Base-by-base conservation (phyloP, 2,888 invertebrate genomes). In the Protonemura montana region DNA sequence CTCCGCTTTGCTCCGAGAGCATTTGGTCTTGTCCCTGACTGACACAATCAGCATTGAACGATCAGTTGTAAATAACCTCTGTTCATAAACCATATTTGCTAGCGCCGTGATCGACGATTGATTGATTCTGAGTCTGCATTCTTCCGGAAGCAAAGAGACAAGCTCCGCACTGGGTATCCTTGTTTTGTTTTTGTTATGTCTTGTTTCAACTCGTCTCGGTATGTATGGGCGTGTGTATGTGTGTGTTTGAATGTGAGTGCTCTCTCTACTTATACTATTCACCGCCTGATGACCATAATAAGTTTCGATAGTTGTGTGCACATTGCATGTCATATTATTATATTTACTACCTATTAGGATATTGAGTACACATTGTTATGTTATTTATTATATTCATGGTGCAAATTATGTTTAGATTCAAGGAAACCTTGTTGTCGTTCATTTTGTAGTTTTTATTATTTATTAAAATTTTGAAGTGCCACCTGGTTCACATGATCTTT, bases 181-280 rank as follows among this genome's bases (percentile, higher is more conserved):
- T 78, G 78, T 78, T 78, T 27, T 78, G 78, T 78, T 78, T 78
- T 78, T 78, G 78, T 26, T 78, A 78, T 28, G 78, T 27, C 78
- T 78, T 78, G 6, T 59, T 59, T 59, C 59, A 7, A 59, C 59
- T 78, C 78, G 27, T 78, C 78, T 78, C 27, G 26, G 28, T 78
- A 25, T 82, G 82, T 82, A 42, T 85, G 80, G 30, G 81, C 21
- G 41, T 80, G 78, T 35, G 78, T 85, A 10, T 85, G 85, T 80
- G 78, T 16, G 80, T 86, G 59, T 27, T 30, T 86, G 86, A 16
- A 77, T 86, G 83, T 41, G 81, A 82, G 76, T 77, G 86, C 86
- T 86, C 86, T 86, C 86, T 86, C 59, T 85, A 21, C 26, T 78
- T 78, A 78, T 78, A 29, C 21, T 80, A 35, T 35, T 81, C 41